These are phyloP conservation scores for Actenoides lindsayi DNA, from an alignment of 2,113 vertebrate genomes.

Conservation along the genomic window DNA sequence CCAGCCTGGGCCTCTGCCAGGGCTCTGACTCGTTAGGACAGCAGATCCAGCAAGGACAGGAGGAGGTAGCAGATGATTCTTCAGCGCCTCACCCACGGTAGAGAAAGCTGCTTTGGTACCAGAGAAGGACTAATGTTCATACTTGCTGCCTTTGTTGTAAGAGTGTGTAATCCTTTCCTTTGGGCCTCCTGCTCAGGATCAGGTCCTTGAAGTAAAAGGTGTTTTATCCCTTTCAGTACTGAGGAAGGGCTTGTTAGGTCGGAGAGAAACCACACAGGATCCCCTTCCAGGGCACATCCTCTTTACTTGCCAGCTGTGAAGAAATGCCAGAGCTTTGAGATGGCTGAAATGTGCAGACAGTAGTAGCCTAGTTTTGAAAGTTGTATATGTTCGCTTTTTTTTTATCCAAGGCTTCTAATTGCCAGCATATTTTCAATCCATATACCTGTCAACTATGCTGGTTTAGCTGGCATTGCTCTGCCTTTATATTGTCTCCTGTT, in stretches of 20 bases:
- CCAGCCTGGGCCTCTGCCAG: neutral
- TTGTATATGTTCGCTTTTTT: neutral
- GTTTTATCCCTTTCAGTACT: neutral
- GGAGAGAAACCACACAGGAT: neutral
- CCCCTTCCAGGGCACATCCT: neutral
- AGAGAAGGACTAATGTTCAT: neutral
- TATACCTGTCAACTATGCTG: constrained; percentile 55
- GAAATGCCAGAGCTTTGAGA: neutral
- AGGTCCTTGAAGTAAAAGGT: neutral
- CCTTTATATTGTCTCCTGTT: constrained; percentile 16
- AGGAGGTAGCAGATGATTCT: neutral
- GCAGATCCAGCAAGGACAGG: neutral
- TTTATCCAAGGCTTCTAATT: constrained; percentile 53
- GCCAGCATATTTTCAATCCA: constrained; percentile 53
- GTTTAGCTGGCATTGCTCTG: constrained; percentile 45
- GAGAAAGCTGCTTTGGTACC: neutral
- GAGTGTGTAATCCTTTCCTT: neutral
- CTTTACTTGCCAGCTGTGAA: neutral
- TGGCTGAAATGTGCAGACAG: neutral
- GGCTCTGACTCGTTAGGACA: fast-evolving
- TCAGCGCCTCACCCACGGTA: fast-evolving
- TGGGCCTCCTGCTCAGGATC: neutral
- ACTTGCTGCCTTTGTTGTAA: neutral
- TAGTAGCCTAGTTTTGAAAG: neutral
- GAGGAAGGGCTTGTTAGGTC: neutral